A percentile compares a stretch with the other conserved stretches of the same genome.
These are phyloP conservation scores for Iselma pallidipennis DNA, from an alignment of 2,888 invertebrate species.

Conservation along the genomic window DNA sequence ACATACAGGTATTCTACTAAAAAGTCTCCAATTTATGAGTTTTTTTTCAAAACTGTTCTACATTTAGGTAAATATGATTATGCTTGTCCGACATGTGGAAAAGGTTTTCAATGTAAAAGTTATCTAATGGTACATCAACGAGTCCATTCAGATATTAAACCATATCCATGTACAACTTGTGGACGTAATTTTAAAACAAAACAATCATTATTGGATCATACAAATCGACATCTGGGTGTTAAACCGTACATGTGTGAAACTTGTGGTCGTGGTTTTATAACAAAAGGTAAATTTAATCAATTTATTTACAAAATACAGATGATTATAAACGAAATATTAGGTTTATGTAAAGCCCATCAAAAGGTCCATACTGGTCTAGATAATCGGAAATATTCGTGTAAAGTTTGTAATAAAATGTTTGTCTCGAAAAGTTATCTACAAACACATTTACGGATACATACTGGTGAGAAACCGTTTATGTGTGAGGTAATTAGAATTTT, in stretches of 20 bases:
- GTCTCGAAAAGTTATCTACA: constrained; percentile 65
- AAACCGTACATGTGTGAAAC: constrained; percentile 64
- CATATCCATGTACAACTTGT: constrained; percentile 62
- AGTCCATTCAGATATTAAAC: constrained; percentile 63
- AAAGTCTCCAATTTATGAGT: too few relatives aligned
- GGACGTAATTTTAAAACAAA: constrained; percentile 64
- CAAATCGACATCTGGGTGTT: constrained; percentile 64
- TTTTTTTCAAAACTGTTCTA: too few relatives aligned
- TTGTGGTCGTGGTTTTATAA: constrained; percentile 64
- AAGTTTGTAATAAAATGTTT: constrained; percentile 64
- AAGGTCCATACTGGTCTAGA: constrained; percentile 63
- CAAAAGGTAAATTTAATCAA: constrained; percentile 57
- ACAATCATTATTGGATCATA: constrained; percentile 63
- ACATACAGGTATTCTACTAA: constrained; percentile 55
- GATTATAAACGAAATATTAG: too few relatives aligned
- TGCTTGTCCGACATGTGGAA: constrained; percentile 63
- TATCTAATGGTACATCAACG: constrained; percentile 65
- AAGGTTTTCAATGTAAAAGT: constrained; percentile 65
- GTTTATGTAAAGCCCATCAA: constrained; percentile 63
- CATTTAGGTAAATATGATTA: constrained; percentile 60
- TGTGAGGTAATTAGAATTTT: constrained; percentile 58
- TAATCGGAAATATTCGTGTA: constrained; percentile 63
- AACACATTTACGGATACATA: constrained; percentile 63
- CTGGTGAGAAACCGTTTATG: constrained; percentile 64
- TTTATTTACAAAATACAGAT: background rate